Base-by-base conservation (phyloP, 64 coral and sea anemone genomes). In the Stylophora pistillata region DNA sequence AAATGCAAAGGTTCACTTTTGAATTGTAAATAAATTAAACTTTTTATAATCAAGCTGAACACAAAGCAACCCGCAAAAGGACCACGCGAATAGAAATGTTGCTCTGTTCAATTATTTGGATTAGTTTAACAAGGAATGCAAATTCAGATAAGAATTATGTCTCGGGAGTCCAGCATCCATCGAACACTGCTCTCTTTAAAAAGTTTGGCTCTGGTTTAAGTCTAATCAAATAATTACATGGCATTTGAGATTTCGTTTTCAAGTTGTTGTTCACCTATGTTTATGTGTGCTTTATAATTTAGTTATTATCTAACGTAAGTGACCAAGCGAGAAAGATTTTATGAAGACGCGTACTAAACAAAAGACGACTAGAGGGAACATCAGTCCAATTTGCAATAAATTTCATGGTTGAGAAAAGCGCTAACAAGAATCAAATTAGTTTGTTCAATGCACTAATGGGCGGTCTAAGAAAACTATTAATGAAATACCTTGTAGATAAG, bases 381-480 rank as follows among this genome's bases (percentile, higher is more conserved):
- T 9, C 58, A 41, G 9, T 21, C 17, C 0, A 34, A 70, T 26
- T 84, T 16, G 60, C 80, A 69, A 70, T 65, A 84, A 69, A 84
- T 84, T 84, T 84, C 80, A 84, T 15, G 80, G 61, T 84, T n/a
- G 61, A 63, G 61, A 14, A 70, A 84, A 33, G 62, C 33, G 20
- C 23, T 26, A 84, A 84, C 61, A 53, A 33, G 80, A 69, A 69
- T 69, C 53, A 69, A 69, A 84, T 84, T 84, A 66, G 80, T 13
- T 68, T 84, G 62, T 84, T 84, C 61, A 84, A 33, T 25, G 62
- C 80, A 70, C 57, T 84, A 84, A 84, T 84, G 30, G 79, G 20
- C 31, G 5, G 62, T 52, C n/a, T 41, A 84, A 54, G 60, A 84
- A 68, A 32, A 69, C 60, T 15, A 53, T 63, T 26, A 52, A 70